Evolutionary conservation across 53 echinoderm and acorn worm genomes (phyloP).

Genomic region (Patiria pectinifera): DNA sequence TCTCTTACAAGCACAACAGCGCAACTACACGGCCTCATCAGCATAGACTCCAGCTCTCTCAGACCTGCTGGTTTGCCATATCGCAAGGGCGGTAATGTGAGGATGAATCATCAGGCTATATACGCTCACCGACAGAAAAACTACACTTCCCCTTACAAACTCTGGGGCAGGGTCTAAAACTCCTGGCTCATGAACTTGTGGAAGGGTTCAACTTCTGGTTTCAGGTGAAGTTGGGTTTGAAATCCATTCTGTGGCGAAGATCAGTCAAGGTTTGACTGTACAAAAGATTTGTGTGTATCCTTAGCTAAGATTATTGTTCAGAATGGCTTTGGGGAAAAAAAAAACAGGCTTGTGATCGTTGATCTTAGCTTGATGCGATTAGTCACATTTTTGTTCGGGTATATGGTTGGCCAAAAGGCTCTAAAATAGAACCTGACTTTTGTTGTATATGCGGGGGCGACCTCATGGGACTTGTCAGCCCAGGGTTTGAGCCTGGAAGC

Average conservation of each 20-base stretch:
- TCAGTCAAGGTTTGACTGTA: background rate
- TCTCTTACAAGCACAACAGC: background rate
- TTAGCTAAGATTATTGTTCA: too few relatives aligned
- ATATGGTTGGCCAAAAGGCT: background rate
- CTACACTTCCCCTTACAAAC: slow-evolving; percentile 30
- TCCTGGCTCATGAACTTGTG: background rate
- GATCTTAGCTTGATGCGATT: background rate
- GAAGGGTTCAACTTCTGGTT: background rate
- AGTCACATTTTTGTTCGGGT: slow-evolving; percentile 14
- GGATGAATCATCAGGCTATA: slow-evolving; percentile 40
- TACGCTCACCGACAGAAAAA: background rate
- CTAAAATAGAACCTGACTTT: slow-evolving; percentile 20
- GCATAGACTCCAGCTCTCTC: background rate
- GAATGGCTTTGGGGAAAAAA: background rate
- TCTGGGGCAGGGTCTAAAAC: background rate
- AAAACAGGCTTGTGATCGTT: background rate
- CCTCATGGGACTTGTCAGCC: slow-evolving; percentile 1
- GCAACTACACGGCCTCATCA: background rate
- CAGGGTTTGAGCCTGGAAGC: background rate
- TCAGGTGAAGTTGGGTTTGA: background rate
- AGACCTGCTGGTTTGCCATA: background rate
- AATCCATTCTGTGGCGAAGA: background rate
- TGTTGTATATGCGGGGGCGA: slow-evolving; percentile 9
- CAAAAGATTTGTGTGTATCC: too few relatives aligned
- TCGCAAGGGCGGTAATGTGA: slow-evolving; percentile 15